Evolutionary conservation across 2,113 vertebrate species (phyloP).

Genomic region (Oreochromis tanganicae): DNA sequence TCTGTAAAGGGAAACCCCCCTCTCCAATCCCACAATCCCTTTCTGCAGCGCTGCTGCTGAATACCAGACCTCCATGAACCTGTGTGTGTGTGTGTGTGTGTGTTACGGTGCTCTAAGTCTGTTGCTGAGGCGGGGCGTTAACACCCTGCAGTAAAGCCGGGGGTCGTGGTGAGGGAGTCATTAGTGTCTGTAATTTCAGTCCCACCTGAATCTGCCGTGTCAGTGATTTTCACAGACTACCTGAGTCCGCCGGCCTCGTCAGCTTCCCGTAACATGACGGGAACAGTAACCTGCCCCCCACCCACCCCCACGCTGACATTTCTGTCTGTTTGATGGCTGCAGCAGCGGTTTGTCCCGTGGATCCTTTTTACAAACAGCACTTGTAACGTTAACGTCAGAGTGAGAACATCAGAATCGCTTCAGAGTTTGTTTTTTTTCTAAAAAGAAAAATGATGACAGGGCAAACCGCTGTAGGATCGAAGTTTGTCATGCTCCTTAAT

Average conservation of each 20-base stretch:
- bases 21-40: conserved; percentile 33
- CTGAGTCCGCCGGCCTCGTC: neutral
- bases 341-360: neutral
- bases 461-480: rapidly evolving
- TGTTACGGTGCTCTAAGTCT: neutral
- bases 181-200: conserved; percentile 53
- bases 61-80: neutral
- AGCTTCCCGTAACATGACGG: neutral
- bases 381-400: rapidly evolving
- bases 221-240: conserved; percentile 3
- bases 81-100: neutral
- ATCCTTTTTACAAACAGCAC: neutral
- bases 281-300: neutral
- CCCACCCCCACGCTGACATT: neutral
- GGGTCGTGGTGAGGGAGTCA: neutral
- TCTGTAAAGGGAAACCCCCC: conserved; percentile 41
- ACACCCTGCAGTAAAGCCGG: neutral
- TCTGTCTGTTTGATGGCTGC: neutral
- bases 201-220: neutral
- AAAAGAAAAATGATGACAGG: rapidly evolving
- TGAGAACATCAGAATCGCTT: neutral
- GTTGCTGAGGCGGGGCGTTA: neutral
- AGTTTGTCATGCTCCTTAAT: neutral
- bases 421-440: neutral
- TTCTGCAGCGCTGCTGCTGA: neutral